A percentile compares a stretch with the other conserved stretches of the same genome.
Conservation (phyloP, 1,140 invertebrate genomes). For the Philopotamus ludificatus region DNA sequence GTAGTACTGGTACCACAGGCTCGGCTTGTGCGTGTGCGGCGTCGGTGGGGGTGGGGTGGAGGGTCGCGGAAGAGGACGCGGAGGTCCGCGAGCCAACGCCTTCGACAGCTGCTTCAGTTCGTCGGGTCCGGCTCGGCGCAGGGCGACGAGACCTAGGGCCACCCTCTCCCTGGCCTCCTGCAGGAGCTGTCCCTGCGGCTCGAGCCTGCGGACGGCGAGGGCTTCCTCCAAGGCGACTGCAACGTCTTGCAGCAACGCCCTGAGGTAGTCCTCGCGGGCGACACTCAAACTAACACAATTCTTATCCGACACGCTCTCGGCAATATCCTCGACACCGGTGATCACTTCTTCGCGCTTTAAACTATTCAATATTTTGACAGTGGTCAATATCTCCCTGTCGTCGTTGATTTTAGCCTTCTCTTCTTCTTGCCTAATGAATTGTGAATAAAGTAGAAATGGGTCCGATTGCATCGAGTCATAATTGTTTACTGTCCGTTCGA, state of each 20-base stretch:
- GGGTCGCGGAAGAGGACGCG: conserved; percentile 8
- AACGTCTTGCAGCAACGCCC: conserved; percentile 34
- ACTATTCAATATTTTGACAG: too few species aligned
- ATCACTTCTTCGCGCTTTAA: background rate
- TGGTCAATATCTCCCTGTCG: too few species aligned
- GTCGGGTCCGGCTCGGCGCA: conserved; percentile 32
- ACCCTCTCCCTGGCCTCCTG: conserved; percentile 32
- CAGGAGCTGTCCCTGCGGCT: conserved; percentile 25
- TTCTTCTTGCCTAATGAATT: conserved; percentile 39
- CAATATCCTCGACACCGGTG: conserved; percentile 11
- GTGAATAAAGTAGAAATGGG: conserved; percentile 38
- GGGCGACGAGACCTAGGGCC: conserved; percentile 33
- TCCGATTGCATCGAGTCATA: conserved; percentile 38
- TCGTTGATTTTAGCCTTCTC: conserved; percentile 17
- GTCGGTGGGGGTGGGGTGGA: conserved; percentile 5
- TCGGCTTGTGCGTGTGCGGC: conserved; percentile 35
- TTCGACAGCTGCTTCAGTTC: conserved; percentile 31
- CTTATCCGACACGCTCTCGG: background rate
- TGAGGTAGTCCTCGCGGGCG: conserved; percentile 33
- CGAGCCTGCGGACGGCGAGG: conserved; percentile 17
- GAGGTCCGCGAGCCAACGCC: conserved; percentile 25
- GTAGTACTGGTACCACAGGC: conserved; percentile 39
- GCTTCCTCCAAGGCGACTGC: conserved; percentile 38
- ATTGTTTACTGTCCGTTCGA: conserved; percentile 1
- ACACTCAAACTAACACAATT: conserved; percentile 20